Conservation (phyloP, 53 echinoderm and acorn worm species). For the Stichopus horrens region DNA sequence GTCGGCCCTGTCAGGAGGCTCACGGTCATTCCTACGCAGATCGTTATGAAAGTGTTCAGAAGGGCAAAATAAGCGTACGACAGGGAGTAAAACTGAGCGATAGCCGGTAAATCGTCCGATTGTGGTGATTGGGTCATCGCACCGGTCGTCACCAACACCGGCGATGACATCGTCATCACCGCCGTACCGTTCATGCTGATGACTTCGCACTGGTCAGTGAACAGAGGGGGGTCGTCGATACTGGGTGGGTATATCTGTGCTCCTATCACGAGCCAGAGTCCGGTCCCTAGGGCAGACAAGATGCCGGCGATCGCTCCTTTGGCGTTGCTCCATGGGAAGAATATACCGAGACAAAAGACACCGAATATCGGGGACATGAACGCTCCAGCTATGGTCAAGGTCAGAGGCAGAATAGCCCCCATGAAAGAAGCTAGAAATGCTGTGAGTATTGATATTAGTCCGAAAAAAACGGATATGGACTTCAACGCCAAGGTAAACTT, state of each 20-base stretch:
- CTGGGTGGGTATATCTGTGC: slow-evolving; percentile 16
- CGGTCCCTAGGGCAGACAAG: slow-evolving; percentile 1
- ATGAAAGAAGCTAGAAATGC: slow-evolving; percentile 16
- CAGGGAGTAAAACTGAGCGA: slow-evolving; percentile 13
- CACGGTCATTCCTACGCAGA: neutral
- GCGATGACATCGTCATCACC: neutral
- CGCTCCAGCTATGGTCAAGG: slow-evolving; percentile 3
- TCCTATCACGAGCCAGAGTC: slow-evolving; percentile 16
- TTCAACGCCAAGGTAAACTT: neutral
- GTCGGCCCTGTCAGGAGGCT: slow-evolving; percentile 15
- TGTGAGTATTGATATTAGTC: neutral
- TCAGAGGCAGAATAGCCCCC: slow-evolving; percentile 20
- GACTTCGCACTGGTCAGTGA: slow-evolving; percentile 14
- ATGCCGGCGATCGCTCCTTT: slow-evolving; percentile 14
- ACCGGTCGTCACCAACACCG: neutral
- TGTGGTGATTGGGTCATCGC: neutral
- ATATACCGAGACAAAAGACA: slow-evolving; percentile 36
- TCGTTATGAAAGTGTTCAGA: neutral
- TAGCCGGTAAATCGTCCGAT: neutral
- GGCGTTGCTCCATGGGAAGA: slow-evolving; percentile 21
- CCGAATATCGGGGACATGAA: slow-evolving; percentile 24
- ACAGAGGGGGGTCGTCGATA: slow-evolving; percentile 13
- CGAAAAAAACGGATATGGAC: neutral
- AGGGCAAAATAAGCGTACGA: slow-evolving; percentile 6
- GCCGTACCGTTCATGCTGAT: neutral